Conservation (phyloP, 2,113 vertebrate species). For the zebrafish (Danio rerio) region DNA sequence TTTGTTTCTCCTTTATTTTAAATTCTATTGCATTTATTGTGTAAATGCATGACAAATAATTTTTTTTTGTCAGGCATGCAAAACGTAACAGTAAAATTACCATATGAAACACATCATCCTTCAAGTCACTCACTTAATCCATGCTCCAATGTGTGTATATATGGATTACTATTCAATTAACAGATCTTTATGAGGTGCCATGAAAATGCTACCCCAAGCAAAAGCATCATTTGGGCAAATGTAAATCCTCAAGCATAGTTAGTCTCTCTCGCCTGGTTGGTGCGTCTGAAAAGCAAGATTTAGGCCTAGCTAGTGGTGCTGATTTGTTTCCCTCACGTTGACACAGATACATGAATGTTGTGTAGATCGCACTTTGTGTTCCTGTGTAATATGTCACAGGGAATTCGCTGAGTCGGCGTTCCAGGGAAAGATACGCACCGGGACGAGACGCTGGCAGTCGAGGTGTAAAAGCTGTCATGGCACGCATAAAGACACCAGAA, state of each 20-base stretch:
- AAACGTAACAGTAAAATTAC: neutral
- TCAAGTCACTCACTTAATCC: constrained; percentile 9
- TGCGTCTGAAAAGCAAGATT: constrained; percentile 6
- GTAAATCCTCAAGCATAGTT: constrained; percentile 40
- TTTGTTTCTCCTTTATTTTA: neutral
- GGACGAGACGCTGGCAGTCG: constrained; percentile 49
- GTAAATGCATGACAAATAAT: neutral
- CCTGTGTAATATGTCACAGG: constrained; percentile 52
- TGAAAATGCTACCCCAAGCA: neutral
- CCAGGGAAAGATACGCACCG: neutral
- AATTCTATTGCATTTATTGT: neutral
- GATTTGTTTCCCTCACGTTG: constrained; percentile 37
- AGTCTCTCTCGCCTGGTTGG: constrained; percentile 17
- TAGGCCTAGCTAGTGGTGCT: constrained; percentile 1
- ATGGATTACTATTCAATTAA: constrained; percentile 34
- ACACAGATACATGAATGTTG: neutral
- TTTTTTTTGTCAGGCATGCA: neutral
- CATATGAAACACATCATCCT: neutral
- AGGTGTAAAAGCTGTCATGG: constrained; percentile 58
- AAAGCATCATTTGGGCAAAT: constrained; percentile 12
- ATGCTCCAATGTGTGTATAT: neutral
- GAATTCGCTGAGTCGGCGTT: constrained; percentile 52
- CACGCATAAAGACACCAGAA: constrained; percentile 63
- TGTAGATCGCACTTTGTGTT: constrained; percentile 40
- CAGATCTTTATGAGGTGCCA: constrained; percentile 22